Evolutionary conservation across 2,888 invertebrate genomes (phyloP).

Genomic region (Phyto melanocephala): DNA sequence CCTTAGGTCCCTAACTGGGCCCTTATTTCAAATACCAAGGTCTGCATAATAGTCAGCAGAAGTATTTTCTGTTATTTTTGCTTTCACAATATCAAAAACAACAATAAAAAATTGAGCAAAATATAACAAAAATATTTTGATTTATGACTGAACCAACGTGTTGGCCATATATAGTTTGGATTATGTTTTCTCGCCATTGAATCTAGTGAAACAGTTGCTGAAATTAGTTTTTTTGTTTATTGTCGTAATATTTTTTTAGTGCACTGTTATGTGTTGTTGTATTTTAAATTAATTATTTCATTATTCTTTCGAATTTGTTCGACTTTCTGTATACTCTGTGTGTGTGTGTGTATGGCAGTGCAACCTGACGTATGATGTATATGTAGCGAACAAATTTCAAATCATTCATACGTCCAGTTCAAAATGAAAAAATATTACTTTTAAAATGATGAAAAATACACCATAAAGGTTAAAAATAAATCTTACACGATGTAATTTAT

Average conservation of each 20-base stretch:
- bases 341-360: background rate
- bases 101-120: background rate
- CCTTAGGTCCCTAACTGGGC: background rate
- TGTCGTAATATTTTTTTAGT: background rate
- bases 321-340: too few species aligned
- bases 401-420: constrained; percentile 43
- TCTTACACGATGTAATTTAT: too few species aligned
- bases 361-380: constrained; percentile 53
- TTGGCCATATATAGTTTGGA: constrained; percentile 25
- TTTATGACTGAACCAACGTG: constrained; percentile 43
- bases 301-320: constrained; percentile 14
- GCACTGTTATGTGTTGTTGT: constrained; percentile 8
- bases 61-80: constrained; percentile 4
- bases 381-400: constrained; percentile 1
- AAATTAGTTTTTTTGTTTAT: background rate
- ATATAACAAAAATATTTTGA: constrained; percentile 30
- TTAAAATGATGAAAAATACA: background rate
- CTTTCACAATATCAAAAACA: background rate
- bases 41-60: constrained; percentile 5
- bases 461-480: background rate
- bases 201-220: constrained; percentile 34
- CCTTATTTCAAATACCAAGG: background rate
- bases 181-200: background rate
- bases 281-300: constrained; percentile 55
- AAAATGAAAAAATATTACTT: constrained; percentile 7